Conservation (phyloP, 2,113 vertebrate genomes). For the Pseudolaguvia tuberculata region DNA sequence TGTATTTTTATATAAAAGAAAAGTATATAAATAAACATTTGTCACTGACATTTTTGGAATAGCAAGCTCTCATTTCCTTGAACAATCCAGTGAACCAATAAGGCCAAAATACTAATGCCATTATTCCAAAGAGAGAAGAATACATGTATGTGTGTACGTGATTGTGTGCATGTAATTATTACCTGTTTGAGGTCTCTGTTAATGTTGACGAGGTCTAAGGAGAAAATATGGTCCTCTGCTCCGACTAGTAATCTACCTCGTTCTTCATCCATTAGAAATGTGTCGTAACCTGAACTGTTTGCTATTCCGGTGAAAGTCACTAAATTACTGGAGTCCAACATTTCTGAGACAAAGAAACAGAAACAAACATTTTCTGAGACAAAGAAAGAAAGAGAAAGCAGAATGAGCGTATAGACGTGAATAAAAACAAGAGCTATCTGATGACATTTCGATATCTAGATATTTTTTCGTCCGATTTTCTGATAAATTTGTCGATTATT, state of each 20-base stretch:
- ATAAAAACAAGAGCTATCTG: neutral
- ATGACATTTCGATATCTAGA: neutral
- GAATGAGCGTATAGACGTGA: neutral
- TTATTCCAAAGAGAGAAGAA: neutral
- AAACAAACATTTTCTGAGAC: too few species aligned
- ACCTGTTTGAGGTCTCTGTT: conserved; percentile 92
- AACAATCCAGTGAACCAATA: neutral
- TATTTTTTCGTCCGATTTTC: neutral
- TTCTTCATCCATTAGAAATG: conserved; percentile 94
- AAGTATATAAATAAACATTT: conserved; percentile 4
- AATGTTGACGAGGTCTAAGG: conserved; percentile 93
- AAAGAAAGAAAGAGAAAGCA: neutral
- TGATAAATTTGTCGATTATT: too few species aligned
- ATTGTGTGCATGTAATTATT: conserved; percentile 19
- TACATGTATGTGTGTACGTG: neutral
- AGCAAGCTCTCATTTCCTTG: neutral
- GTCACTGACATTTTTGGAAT: conserved; percentile 4
- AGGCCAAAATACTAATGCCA: neutral
- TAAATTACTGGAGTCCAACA: conserved; percentile 91
- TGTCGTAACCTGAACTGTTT: conserved; percentile 92
- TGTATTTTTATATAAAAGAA: conserved; percentile 3
- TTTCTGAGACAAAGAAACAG: conserved; percentile 81
- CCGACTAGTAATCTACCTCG: conserved; percentile 87
- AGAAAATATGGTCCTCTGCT: conserved; percentile 95
- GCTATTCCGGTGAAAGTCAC: conserved; percentile 84